Conservation (phyloP, 1,140 invertebrate species). For the Scaptomyza montana region DNA sequence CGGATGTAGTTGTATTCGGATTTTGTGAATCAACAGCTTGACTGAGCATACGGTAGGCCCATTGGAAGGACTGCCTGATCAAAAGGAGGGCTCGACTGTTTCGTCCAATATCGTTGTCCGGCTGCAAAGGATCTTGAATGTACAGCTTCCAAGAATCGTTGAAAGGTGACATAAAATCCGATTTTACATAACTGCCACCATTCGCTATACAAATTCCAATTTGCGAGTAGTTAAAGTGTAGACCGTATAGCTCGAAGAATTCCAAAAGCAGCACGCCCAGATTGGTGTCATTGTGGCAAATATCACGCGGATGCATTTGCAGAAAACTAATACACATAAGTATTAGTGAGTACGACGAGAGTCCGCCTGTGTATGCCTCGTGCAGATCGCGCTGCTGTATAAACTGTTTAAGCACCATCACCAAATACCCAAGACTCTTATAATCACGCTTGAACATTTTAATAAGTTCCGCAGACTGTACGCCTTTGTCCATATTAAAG, state of each 20-base stretch:
- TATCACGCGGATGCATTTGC: constrained; percentile 88
- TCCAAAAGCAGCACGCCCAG: constrained; percentile 97
- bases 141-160: constrained; percentile 95
- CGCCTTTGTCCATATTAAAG: constrained; percentile 97
- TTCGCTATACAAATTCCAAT: constrained; percentile 96
- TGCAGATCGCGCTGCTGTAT: constrained; percentile 97
- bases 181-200: constrained; percentile 95
- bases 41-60: constrained; percentile 93
- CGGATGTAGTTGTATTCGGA: constrained; percentile 23
- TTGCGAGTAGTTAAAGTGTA: constrained; percentile 97
- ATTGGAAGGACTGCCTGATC: constrained; percentile 97
- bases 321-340: constrained; percentile 98
- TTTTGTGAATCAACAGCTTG: constrained; percentile 89
- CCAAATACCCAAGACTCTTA: constrained; percentile 94
- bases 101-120: constrained; percentile 97
- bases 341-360: constrained; percentile 98
- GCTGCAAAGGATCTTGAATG: constrained; percentile 97
- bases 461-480: constrained; percentile 96
- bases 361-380: constrained; percentile 98
- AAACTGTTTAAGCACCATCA: constrained; percentile 98
- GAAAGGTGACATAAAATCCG: constrained; percentile 93
- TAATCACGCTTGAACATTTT: constrained; percentile 91
- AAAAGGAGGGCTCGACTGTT: constrained; percentile 95
- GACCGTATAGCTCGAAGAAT: constrained; percentile 98
- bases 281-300: constrained; percentile 88